phyloP scores from a whole-genome alignment of 1,140 invertebrate genomes.

The Himalopsyche phryganea region DNA sequence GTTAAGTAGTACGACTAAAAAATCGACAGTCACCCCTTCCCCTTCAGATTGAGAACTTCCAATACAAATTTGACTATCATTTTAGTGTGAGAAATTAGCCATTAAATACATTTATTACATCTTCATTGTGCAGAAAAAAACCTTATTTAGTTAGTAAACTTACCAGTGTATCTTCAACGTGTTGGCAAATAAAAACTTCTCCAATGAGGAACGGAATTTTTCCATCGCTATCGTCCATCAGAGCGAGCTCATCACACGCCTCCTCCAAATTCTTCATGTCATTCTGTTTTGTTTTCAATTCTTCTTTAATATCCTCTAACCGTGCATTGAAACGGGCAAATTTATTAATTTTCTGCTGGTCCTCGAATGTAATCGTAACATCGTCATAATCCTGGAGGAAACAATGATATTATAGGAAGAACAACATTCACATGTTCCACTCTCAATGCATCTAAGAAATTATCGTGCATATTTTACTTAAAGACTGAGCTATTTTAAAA shows the following conservation, averaged over 20 bases:
- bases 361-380: slow-evolving; percentile 92
- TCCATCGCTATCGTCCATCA: slow-evolving; percentile 74
- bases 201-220: slow-evolving; percentile 83
- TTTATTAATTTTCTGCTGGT: slow-evolving; percentile 96
- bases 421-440: no score
- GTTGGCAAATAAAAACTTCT: slow-evolving; percentile 83
- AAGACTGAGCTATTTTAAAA: not conserved
- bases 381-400: slow-evolving; percentile 70
- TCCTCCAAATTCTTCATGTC: slow-evolving; percentile 90
- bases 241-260: slow-evolving; percentile 81
- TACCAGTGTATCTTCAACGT: slow-evolving; percentile 72
- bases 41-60: no score
- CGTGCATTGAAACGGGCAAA: slow-evolving; percentile 92
- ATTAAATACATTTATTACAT: no score
- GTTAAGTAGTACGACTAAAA: no score
- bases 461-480: not conserved
- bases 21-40: no score
- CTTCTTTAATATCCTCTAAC: slow-evolving; percentile 86
- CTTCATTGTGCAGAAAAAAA: no score
- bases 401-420: not conserved
- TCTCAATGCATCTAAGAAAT: not conserved
- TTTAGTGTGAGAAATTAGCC: no score
- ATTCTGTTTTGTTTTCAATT: slow-evolving; percentile 86
- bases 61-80: no score
- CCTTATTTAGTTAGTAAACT: no score